Percentiles rank a stretch among this genome's conserved stretches.
These are phyloP conservation scores for Aphidoletes aphidimyza DNA, from an alignment of 2,888 invertebrate species.

Conservation along the genomic window DNA sequence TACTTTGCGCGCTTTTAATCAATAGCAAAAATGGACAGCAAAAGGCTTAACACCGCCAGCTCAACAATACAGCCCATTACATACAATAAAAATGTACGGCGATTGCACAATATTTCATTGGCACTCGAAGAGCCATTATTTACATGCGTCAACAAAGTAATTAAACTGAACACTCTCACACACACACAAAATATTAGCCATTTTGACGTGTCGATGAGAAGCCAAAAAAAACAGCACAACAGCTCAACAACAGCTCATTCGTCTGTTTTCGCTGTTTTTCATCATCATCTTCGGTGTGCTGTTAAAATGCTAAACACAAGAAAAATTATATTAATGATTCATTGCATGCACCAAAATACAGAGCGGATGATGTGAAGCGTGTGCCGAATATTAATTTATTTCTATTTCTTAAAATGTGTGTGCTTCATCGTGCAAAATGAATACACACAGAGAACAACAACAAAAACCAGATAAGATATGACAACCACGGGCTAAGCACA, in stretches of 20 bases:
- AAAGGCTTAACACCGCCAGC: neutral
- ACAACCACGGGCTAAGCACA: neutral
- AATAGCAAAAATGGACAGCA: neutral
- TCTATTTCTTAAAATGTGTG: neutral
- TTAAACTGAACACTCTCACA: neutral
- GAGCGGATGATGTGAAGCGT: slow-evolving; percentile 24
- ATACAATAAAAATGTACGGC: neutral
- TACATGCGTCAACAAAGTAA: slow-evolving; percentile 18
- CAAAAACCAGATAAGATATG: slow-evolving; percentile 35
- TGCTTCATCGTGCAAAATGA: neutral
- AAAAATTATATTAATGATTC: neutral
- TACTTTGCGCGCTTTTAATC: no score
- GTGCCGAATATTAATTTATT: slow-evolving; percentile 47
- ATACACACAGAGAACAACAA: no score
- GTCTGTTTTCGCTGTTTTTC: no score
- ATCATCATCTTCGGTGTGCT: neutral
- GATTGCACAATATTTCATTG: slow-evolving; percentile 45
- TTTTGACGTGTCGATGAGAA: neutral
- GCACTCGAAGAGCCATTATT: neutral
- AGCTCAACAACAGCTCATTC: no score
- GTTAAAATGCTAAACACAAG: neutral
- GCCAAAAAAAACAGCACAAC: no score
- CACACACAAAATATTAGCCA: slow-evolving; percentile 25
- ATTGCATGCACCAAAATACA: slow-evolving; percentile 19
- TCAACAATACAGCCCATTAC: neutral